phyloP scores from a whole-genome alignment of 2,888 invertebrate genomes.

The Platynereis dumerilii region DNA sequence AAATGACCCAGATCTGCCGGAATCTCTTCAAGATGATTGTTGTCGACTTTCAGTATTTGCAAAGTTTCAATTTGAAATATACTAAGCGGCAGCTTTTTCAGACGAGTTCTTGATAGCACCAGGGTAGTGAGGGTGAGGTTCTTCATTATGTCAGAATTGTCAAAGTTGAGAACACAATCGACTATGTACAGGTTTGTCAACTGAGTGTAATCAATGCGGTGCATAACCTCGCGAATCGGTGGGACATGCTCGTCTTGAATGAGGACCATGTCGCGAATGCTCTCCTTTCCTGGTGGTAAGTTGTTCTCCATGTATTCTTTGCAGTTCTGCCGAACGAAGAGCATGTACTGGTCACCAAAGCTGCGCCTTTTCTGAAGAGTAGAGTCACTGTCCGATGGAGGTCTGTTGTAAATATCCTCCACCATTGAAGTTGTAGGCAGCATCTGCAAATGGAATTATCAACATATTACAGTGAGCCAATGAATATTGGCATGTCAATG shows the following conservation, averaged over 20 bases:
- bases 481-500: no score
- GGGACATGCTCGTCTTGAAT: constrained; percentile 41
- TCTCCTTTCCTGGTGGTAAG: constrained; percentile 36
- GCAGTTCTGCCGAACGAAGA: constrained; percentile 41
- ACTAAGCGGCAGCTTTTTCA: constrained; percentile 35
- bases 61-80: constrained; percentile 39
- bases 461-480: neutral
- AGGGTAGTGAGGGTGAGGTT: constrained; percentile 34
- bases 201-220: constrained; percentile 34
- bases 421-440: constrained; percentile 36
- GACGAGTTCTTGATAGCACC: constrained; percentile 39
- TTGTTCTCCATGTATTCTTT: constrained; percentile 40
- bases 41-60: constrained; percentile 41
- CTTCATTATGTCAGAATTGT: constrained; percentile 31
- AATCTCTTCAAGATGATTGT: constrained; percentile 39
- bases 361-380: constrained; percentile 39
- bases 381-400: constrained; percentile 36
- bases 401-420: constrained; percentile 37
- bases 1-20: constrained; percentile 40
- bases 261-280: constrained; percentile 38
- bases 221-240: constrained; percentile 34
- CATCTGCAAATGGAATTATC: constrained; percentile 34
- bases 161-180: constrained; percentile 34
- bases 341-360: constrained; percentile 41
- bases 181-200: constrained; percentile 37